Base-by-base conservation (phyloP, 2,113 vertebrate species). In the Sigmodon hispidus region DNA sequence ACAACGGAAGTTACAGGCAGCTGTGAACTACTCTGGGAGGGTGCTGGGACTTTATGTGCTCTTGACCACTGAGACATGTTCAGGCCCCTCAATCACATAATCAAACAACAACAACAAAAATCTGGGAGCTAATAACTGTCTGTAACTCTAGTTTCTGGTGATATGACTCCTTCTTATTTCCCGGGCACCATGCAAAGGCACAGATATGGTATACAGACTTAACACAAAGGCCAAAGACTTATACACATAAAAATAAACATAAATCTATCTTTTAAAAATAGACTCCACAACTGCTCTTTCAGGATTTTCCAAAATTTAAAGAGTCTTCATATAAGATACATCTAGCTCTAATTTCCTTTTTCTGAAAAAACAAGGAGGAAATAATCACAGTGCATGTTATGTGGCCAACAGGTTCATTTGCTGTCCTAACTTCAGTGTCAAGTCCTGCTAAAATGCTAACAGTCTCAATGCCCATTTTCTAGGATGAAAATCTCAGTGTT, bases 321-420 rank as follows among this genome's bases (percentile, higher is more conserved):
- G 15, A 17, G 9, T 81, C 77, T 95, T 90, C 34, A 21, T 21
- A 89, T 48, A 80, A 9, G 5, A 70, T 75, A 84, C 19, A 85
- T 69, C 76, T 55, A 48, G 12, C 70, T 40, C 26, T 50, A 40
- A 12, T 89, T 84, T 79, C 15, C 21, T 67, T 24, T 50, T 84
- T 91, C 45, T 90, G n/a, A 88, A 93, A 52, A 21, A 86, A 72
- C 61, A 72, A 59, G 57, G 59, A 87, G 80, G 36, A 93, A 65
- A 63, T 11, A 83, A 55, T 10, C 7, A 50, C 87, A 34, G 24
- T 69, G 79, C 85, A 50, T n/a, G 45, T 83, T 45, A 52, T 4
- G 21, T 0, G 24, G 5, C 31, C 91, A 76, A 52, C 12, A 65
- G 50, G 67, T 87, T 87, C 6, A 63, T 63, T 50, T n/a, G 59